phyloP scores from a whole-genome alignment of 1,140 invertebrate species.

The Drosophila persimilis region DNA sequence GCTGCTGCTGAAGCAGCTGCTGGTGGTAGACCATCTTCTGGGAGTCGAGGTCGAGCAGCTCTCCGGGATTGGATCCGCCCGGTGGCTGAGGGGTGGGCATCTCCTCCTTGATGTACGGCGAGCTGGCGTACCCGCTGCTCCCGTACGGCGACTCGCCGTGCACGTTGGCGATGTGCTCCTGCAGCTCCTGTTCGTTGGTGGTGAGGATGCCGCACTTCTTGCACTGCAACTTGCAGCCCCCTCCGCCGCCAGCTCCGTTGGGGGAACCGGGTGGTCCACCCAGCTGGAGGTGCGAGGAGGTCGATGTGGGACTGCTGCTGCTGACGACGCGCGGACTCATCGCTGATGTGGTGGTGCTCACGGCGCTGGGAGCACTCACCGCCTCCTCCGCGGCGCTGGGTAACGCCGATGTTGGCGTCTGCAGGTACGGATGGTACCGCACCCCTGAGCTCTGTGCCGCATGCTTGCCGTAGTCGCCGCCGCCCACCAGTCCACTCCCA shows the following conservation, averaged over 20 bases:
- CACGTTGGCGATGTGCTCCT: constrained; percentile 88
- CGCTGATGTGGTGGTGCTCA: constrained; percentile 60
- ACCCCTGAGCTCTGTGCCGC: constrained; percentile 45
- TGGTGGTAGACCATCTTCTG: constrained; percentile 91
- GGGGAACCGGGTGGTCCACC: constrained; percentile 85
- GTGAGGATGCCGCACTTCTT: constrained; percentile 91
- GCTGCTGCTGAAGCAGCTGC: constrained; percentile 63
- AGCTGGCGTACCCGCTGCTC: constrained; percentile 79
- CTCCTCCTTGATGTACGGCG: constrained; percentile 82
- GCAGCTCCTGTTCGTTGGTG: constrained; percentile 87
- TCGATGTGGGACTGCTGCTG: constrained; percentile 78
- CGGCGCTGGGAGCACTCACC: constrained; percentile 29
- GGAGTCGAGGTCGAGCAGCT: constrained; percentile 94
- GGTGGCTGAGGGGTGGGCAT: constrained; percentile 57
- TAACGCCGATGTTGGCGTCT: constrained; percentile 63
- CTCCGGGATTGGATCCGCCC: constrained; percentile 84
- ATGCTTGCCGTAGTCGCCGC: constrained; percentile 29
- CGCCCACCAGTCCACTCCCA: constrained; percentile 6
- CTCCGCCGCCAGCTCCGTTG: constrained; percentile 81
- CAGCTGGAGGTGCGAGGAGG: constrained; percentile 76
- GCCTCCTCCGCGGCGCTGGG: constrained; percentile 25
- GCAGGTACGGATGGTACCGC: constrained; percentile 79
- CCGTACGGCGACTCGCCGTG: constrained; percentile 86
- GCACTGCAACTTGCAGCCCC: constrained; percentile 85
- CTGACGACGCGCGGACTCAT: constrained; percentile 81